Base-by-base conservation (phyloP, 2,888 invertebrate species). In the Arctia plantaginis region DNA sequence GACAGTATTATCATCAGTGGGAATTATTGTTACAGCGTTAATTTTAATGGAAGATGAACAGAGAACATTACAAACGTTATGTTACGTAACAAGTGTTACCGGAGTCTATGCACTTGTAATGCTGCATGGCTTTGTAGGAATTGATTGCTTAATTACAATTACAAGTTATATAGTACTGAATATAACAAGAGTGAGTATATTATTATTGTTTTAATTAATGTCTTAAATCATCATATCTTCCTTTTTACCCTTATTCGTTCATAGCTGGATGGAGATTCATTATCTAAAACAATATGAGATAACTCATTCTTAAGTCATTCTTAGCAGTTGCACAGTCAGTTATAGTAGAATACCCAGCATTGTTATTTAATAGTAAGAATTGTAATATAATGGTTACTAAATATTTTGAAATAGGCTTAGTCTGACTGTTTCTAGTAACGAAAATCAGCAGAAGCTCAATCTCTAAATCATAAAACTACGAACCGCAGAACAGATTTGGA, bases 1-100 rank as follows among this genome's bases (percentile, higher is more conserved):
- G 95, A 91, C 90, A 82, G 84, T 91, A 80, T 91, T 94, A 82
- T 87, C 91, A 86, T 89, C 93, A 79, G 93, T 93, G 83, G 92
- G 88, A 85, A 88, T 94, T 78, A 91, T 94, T 88, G 90, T 93
- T 88, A 89, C 90, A 90, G 91, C 88, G n/a, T 78, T 95, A 75
- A 87, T 75, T 78, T 0, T 82, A 73, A 79, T 93, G 82, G 84
- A 82, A 6, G 87, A 88, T 3, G 76, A 85, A 27, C 80, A 86
- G 55, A 89, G 87, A 90, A 81, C 39, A 33, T 90, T 70, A 3
- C 66, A 67, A 30, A 72, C 74, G 39, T 81, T 92, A 1, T 41
- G 12, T n/a, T 86, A 80, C 55, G 82, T 92, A 66, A 23, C 89
- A 13, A 62, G 77, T 3, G 75, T 78, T 3, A 88, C 86, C 0